A percentile compares a stretch with the other conserved stretches of the same genome.
Evolutionary conservation across 2,888 invertebrate genomes (phyloP).

Genomic region (Slavum lentiscoides): DNA sequence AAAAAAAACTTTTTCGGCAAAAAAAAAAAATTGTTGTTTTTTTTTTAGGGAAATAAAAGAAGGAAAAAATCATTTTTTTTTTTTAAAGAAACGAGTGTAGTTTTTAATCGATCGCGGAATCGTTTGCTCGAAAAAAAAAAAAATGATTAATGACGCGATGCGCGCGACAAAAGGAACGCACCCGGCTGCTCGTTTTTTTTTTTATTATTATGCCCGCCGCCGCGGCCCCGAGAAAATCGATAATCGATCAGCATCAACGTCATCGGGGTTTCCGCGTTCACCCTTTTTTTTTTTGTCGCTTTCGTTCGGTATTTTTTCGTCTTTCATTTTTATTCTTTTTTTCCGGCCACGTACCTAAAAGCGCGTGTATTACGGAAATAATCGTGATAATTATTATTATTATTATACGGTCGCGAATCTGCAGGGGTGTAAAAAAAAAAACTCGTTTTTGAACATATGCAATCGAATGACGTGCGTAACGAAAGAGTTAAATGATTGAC

Average conservation of each 20-base stretch:
- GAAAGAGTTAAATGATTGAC: constrained; percentile 53
- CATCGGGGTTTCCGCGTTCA: constrained; percentile 52
- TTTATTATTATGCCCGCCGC: constrained; percentile 11
- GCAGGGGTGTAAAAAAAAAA: background rate
- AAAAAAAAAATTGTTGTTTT: constrained; percentile 36
- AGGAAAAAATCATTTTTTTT: constrained; percentile 40
- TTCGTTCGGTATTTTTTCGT: background rate
- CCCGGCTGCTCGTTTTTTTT: constrained; percentile 14
- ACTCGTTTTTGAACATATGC: constrained; percentile 44
- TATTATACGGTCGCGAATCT: background rate
- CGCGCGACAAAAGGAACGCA: constrained; percentile 36
- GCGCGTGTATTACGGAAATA: constrained; percentile 30
- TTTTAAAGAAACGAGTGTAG: constrained; percentile 44
- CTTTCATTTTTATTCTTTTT: background rate
- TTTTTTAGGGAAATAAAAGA: constrained; percentile 43
- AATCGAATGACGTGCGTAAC: constrained; percentile 49
- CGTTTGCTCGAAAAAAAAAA: constrained; percentile 33
- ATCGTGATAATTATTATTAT: background rate
- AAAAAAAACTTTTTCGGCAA: constrained; percentile 34
- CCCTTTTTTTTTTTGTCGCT: constrained; percentile 29
- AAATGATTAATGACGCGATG: constrained; percentile 52
- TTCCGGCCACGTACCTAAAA: background rate
- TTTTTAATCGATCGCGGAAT: constrained; percentile 52
- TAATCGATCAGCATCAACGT: constrained; percentile 52
- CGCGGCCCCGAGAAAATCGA: constrained; percentile 40